Base-by-base conservation (phyloP, 2,113 vertebrate species). In the Tetraodon nigroviridis region DNA sequence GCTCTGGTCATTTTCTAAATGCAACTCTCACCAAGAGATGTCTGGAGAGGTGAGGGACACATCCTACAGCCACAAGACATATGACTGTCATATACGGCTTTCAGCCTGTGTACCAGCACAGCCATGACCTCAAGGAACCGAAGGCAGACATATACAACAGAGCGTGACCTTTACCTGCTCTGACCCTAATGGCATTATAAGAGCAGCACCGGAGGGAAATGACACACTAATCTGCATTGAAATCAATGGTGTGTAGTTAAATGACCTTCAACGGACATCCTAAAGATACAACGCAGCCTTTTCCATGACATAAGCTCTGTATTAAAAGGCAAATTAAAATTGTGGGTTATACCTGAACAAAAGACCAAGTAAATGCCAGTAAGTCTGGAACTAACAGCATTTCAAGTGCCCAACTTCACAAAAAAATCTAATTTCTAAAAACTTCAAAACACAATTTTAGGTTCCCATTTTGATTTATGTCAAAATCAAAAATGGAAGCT, bases 1-100 rank as follows among this genome's bases (percentile, higher is more conserved):
- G 76, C 86, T 58, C 76, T 78, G 72, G 80, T 79, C 79, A 78
- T 86, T 86, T 80, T 84, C 73, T 55, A 80, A 87, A 81, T 73
- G 72, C 65, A 71, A 64, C 58, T 78, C 73, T 68, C 77, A 58
- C 68, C 52, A 21, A 77, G 64, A 52, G 46, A 51, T 64, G 61
- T 75, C 72, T 61, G 61, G 44, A 73, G 59, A 66, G 65, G 69
- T 56, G 65, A 72, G 54, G 50, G 61, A 59, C 47, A 71, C 54
- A 69, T 60, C 48, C 61, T 78, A 73, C 61, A 69, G 59, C 14
- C 47, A 50, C 63, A 64, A 81, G 69, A 85, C 69, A n/a, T 76
- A 77, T 29, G 56, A 37, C 45, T 67, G 32, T 75, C 72, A 84
- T 80, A 67, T 59, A 64, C 27, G 76, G 63, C 54, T 51, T 51